Evolutionary conservation across 2,888 invertebrate species (phyloP), one percentile per base, ranked within the genome.

Genomic region (Resseliella maxima): DNA sequence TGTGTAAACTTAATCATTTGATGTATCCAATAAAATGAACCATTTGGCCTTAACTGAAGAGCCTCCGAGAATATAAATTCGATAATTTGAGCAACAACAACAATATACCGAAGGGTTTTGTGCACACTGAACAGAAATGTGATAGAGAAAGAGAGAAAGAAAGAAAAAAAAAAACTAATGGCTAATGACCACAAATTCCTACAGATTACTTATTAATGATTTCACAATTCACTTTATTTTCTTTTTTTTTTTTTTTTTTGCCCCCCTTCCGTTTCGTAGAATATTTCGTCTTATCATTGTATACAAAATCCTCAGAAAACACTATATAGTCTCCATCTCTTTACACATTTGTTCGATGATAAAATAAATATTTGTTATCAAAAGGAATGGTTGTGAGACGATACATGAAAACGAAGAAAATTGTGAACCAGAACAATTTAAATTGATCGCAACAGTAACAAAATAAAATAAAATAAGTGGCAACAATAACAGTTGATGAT

Each of bases 401-500:
- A 31, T 15, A 72, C 0, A 72, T 1, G 6, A 35, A 24, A 41
- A 41, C 41, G 72, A 15, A 35, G 31, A 72, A 72, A n/a, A n/a
- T n/a, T 35, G 2, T 18, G 72, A 27, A 27, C 31, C 2, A 31
- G 2, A 31, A 15, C 35, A 72, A 72, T 72, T 72, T 72, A 72
- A 72, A 72, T 72, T 72, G 27, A 72, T 72, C n/a, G 38, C 6
- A 83, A 38, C 21, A 83, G 38, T 38, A 83, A 83, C 46, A 21
- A 83, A 36, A n/a, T n/a, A n/a, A n/a, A 81, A 83, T 36, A 83
- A 83, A 83, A 83, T 83, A 83, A 38, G 38, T 83, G 83, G 83
- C 38, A 83, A 83, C 83, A 83, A 83, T 83, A 83, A 83, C 83
- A 81, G 35, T 81, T 81, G 36, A 81, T 81, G 36, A 41, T n/a